These are phyloP conservation scores for Epinephelus coioides DNA, from an alignment of 2,797 vertebrate genomes.

Conservation along the genomic window DNA sequence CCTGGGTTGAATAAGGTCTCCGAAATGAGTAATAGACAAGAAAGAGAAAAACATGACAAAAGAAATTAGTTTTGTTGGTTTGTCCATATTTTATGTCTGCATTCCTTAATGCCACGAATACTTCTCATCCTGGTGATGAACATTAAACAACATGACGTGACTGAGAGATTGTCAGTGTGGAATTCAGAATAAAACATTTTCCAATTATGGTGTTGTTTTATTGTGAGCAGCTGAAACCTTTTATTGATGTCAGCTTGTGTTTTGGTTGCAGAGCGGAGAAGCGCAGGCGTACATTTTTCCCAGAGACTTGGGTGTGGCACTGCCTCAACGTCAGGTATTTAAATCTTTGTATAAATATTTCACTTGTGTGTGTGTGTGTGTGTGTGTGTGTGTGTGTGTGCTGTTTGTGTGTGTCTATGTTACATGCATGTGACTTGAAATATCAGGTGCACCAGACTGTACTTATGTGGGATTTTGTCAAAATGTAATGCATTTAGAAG, in stretches of 20 bases:
- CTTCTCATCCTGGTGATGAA: conserved; percentile 57
- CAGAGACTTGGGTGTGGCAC: conserved; percentile 95
- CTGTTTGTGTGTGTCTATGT: conserved; percentile 60
- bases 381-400: conserved; percentile 74
- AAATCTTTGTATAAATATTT: conserved; percentile 64
- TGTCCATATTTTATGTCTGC: conserved; percentile 40
- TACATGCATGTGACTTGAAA: conserved; percentile 49
- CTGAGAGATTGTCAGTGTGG: conserved; percentile 60
- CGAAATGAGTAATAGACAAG: conserved; percentile 28
- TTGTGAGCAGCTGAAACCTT: conserved; percentile 72
- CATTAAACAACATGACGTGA: conserved; percentile 71
- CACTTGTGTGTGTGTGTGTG: conserved; percentile 73
- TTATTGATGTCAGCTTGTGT: conserved; percentile 75
- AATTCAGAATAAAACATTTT: conserved; percentile 70
- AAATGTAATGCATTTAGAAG: conserved; percentile 38
- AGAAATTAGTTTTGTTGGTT: conserved; percentile 46
- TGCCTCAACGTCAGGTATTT: conserved; percentile 94
- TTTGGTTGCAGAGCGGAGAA: conserved; percentile 90
- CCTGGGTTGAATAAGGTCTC: conserved; percentile 45
- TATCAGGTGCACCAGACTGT: conserved; percentile 74
- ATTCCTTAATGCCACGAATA: conserved; percentile 50
- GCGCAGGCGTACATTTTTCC: conserved; percentile 94
- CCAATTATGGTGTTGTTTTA: conserved; percentile 73
- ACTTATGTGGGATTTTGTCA: conserved; percentile 37
- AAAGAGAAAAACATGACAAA: conserved; percentile 51